Conservation (phyloP, 2,888 invertebrate genomes). For the Lacanobia oleracea region DNA sequence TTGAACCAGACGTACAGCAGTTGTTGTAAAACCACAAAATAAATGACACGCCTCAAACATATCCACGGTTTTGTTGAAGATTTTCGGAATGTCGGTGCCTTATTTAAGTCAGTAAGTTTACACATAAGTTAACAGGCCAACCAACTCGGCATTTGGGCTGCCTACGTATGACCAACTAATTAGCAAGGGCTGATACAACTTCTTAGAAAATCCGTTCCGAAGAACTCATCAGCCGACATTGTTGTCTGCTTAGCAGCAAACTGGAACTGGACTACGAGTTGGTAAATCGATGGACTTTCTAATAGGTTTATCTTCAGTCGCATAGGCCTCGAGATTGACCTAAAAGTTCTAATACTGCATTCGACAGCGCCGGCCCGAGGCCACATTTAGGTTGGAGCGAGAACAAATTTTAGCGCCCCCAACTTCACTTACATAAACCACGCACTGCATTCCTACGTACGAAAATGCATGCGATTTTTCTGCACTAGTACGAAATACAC, state of each 20-base stretch:
- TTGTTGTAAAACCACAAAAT: background rate
- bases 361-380: background rate
- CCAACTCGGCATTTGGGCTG: conserved; percentile 14
- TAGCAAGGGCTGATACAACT: conserved; percentile 20
- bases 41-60: background rate
- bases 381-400: too few relatives aligned
- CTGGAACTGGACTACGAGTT: background rate
- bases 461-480: too few relatives aligned
- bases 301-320: background rate
- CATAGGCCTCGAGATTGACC: background rate
- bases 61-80: background rate
- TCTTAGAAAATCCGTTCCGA: conserved; percentile 23
- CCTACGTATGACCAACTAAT: conserved; percentile 37
- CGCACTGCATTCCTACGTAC: too few relatives aligned
- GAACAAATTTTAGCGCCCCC: too few relatives aligned
- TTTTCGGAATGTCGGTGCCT: conserved; percentile 16
- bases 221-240: conserved; percentile 10
- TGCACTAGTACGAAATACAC: too few relatives aligned
- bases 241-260: background rate
- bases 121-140: conserved; percentile 32
- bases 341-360: conserved; percentile 23
- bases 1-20: background rate
- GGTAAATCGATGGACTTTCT: background rate
- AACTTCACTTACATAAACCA: too few relatives aligned
- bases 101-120: conserved; percentile 8